Conservation (phyloP, 2,113 vertebrate species). For the Patagioenas fasciata region DNA sequence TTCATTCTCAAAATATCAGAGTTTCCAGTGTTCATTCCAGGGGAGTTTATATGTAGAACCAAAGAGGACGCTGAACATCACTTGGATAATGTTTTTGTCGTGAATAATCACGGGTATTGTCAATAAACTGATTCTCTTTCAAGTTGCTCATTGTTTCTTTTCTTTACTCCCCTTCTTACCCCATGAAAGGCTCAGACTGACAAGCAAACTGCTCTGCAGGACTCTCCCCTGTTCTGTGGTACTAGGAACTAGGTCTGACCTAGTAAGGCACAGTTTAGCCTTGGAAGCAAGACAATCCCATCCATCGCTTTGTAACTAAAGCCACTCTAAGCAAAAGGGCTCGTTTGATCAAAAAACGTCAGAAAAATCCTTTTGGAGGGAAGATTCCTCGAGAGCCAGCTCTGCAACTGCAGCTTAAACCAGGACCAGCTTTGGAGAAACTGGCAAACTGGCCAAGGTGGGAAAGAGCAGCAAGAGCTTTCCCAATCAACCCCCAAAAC, state of each 20-base stretch:
- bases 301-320: neutral
- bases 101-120: neutral
- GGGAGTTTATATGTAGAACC: neutral
- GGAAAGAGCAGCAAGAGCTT: neutral
- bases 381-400: neutral
- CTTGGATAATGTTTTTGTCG: neutral
- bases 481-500: neutral
- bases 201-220: neutral
- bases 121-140: neutral
- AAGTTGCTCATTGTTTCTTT: neutral
- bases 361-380: neutral
- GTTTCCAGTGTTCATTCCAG: neutral
- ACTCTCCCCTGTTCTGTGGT: fast-evolving
- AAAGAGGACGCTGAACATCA: neutral
- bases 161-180: neutral
- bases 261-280: neutral
- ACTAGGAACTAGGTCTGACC: neutral
- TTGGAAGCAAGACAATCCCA: neutral
- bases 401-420: neutral
- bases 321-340: neutral
- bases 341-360: neutral
- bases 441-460: neutral
- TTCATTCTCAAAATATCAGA: neutral
- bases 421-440: neutral
- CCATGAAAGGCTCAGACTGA: neutral